phyloP scores from a whole-genome alignment of 2,888 invertebrate species.

The Xestoiulus laeticollis region DNA sequence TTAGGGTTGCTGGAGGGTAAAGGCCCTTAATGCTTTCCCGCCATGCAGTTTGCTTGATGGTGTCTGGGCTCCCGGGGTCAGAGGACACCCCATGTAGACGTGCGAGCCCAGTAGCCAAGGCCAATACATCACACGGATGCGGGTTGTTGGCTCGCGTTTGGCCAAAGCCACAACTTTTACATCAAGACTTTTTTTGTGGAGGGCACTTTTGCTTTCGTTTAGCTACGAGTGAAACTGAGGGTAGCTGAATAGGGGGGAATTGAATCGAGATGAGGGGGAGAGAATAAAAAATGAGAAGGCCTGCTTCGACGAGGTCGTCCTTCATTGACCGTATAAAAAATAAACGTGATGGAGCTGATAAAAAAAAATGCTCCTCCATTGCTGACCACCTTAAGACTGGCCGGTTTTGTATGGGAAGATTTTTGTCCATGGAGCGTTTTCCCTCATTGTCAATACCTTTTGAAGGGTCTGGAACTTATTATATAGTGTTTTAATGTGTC shows the following conservation, averaged over 20 bases:
- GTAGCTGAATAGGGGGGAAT: constrained; percentile 1
- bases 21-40: not conserved
- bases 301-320: constrained; percentile 25
- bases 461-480: constrained; percentile 30
- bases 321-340: constrained; percentile 32
- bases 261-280: constrained; percentile 21
- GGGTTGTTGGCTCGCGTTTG: not conserved
- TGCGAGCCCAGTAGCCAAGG: constrained; percentile 10
- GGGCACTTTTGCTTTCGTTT: constrained; percentile 37
- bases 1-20: not conserved
- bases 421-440: not conserved
- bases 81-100: not conserved
- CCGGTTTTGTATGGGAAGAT: not conserved
- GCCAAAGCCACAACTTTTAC: constrained; percentile 21
- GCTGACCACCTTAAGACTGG: constrained; percentile 33
- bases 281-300: constrained; percentile 8
- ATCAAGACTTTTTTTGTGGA: not conserved
- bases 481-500: constrained; percentile 37
- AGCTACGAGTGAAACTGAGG: constrained; percentile 13
- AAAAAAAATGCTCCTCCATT: not conserved
- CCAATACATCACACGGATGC: constrained; percentile 4
- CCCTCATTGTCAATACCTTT: not conserved
- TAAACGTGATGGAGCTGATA: constrained; percentile 11
- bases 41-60: not conserved
- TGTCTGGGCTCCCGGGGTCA: not conserved